A percentile compares a stretch with the other conserved stretches of the same genome.
Conservation (phyloP, 2,888 invertebrate genomes). For the Odontomyia ornata region DNA sequence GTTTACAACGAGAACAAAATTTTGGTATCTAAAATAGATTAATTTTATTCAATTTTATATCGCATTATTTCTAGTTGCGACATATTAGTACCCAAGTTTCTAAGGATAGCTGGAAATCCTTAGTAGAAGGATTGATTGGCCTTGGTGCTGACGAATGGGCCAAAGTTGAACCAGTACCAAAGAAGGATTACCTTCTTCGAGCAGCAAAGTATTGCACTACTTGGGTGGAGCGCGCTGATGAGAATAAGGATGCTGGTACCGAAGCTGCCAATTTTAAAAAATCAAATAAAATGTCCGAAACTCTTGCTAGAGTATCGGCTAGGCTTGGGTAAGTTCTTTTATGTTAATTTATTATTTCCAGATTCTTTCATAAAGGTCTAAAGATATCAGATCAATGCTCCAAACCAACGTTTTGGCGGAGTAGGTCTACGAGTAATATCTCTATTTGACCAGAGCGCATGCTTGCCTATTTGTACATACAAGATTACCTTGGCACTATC, state of each 20-base stretch:
- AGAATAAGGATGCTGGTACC: slow-evolving; percentile 64
- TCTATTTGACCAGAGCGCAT: no score
- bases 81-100: slow-evolving; percentile 71
- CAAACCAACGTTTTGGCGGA: no score
- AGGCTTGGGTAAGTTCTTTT: slow-evolving; percentile 59
- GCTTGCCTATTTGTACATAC: no score
- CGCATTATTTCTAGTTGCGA: slow-evolving; percentile 66
- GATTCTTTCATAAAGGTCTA: no score
- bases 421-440: no score
- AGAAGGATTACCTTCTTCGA: slow-evolving; percentile 65
- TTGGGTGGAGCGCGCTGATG: slow-evolving; percentile 68
- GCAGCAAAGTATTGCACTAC: slow-evolving; percentile 71
- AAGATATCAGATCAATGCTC: no score
- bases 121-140: slow-evolving; percentile 68
- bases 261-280: slow-evolving; percentile 57
- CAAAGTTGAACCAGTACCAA: slow-evolving; percentile 52
- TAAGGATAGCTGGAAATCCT: slow-evolving; percentile 70
- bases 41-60: not conserved
- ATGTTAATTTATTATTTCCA: no score
- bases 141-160: slow-evolving; percentile 57
- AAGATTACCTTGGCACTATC: no score
- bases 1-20: slow-evolving; percentile 62
- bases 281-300: slow-evolving; percentile 59
- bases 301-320: slow-evolving; percentile 65
- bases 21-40: not conserved